These are phyloP conservation scores for Macropus fuliginosus DNA, from an alignment of 2,797 vertebrate species.

Conservation along the genomic window DNA sequence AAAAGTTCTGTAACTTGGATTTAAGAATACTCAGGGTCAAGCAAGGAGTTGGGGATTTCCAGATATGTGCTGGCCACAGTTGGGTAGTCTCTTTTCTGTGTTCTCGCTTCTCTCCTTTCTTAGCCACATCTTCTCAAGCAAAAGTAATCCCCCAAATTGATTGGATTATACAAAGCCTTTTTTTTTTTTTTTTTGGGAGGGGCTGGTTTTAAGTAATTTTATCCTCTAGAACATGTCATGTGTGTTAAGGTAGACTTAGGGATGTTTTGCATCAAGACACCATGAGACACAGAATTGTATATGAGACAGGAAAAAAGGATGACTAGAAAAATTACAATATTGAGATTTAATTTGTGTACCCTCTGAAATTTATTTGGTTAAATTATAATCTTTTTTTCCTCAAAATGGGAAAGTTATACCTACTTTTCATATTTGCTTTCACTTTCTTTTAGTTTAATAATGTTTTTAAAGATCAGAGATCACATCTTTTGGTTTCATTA, in stretches of 20 bases:
- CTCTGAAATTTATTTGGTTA: not conserved
- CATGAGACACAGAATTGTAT: not conserved
- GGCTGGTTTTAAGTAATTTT: not conserved
- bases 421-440: not conserved
- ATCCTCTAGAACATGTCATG: not conserved
- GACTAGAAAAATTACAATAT: not conserved
- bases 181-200: not conserved
- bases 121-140: constrained; percentile 52
- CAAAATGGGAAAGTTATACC: constrained; percentile 1
- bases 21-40: constrained; percentile 29
- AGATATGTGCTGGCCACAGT: constrained; percentile 58
- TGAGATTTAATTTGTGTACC: not conserved
- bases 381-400: not conserved
- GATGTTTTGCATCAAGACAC: not conserved
- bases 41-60: constrained; percentile 78
- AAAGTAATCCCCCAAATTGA: constrained; percentile 65
- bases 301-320: not conserved
- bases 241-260: not conserved
- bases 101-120: constrained; percentile 45
- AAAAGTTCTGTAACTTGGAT: constrained; percentile 58
- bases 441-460: constrained; percentile 12
- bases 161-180: constrained; percentile 23
- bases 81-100: constrained; percentile 54
- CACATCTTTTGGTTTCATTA: constrained; percentile 9
- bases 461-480: constrained; percentile 40